Evolutionary conservation across 2,888 invertebrate genomes (phyloP), one percentile per base, ranked within the genome.

Genomic region (Hermodice carunculata): DNA sequence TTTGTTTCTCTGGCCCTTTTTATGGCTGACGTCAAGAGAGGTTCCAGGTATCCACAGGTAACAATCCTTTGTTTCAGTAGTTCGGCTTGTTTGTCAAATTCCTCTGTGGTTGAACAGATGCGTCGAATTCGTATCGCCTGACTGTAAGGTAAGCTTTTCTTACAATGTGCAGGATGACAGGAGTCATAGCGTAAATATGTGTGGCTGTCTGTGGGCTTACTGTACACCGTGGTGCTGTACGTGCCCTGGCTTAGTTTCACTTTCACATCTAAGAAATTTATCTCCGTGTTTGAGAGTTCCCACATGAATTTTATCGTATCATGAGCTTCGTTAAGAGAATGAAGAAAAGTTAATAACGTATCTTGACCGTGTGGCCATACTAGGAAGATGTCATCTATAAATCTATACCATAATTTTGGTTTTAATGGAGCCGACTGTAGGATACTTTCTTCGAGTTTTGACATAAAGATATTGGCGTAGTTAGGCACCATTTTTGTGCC

Each of bases 401-500:
- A 26, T 17, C 51, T 28, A 11, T 17, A 31, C 51, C 51, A 51
- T 11, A 51, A 5, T 3, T 6, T 51, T 3, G 51, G 51, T 51
- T 4, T 24, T 3, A 29, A 2, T 3, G 51, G 51, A 4, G 51
- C 2, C 6, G 3, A 26, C 5, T 5, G 2, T 3, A 51, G 51
- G 5, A 51, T 2, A n/a, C n/a, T 24, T 2, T 3, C 28, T 51
- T 51, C 51, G 14, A 51, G 51, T 2, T 3, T 3, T 2, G 31
- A 29, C 51, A 51, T 51, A 28, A 51, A 51, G 2, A 51, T 19
- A 19, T 51, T 51, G 5, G 51, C 51, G n/a, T 51, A 51, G 11
- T 29, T 51, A 2, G 51, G 51, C 8, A 32, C 51, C 51, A 51
- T 51, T 5, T n/a, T 3, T 2, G 51, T 51, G 22, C 51, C 51